Evolutionary conservation across 1,140 invertebrate genomes (phyloP).

Genomic region (Ceratoteleas bidentatus): DNA sequence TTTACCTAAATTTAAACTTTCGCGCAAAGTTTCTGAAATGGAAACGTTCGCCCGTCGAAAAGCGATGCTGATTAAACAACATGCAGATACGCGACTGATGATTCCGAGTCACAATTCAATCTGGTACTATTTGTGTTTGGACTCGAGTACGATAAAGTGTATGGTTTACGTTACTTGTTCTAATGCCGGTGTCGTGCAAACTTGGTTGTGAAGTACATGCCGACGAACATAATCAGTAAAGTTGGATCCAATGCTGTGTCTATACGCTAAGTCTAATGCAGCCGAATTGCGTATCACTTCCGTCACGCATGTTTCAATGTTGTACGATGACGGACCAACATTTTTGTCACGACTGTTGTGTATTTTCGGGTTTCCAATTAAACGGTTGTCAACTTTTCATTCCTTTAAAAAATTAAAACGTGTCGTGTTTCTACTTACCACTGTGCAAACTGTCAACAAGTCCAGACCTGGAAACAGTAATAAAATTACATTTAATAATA

Average conservation of each 20-base stretch:
- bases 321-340: too few species aligned
- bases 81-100: conserved; percentile 3
- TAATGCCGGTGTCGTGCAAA: conserved; percentile 40
- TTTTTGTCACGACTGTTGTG: too few species aligned
- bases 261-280: conserved; percentile 23
- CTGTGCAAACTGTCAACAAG: too few species aligned
- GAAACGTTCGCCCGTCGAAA: neutral
- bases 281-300: conserved; percentile 20
- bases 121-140: conserved; percentile 47
- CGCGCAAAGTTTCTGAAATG: too few species aligned
- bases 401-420: too few species aligned
- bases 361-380: too few species aligned
- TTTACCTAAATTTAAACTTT: too few species aligned
- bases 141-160: conserved; percentile 44
- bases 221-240: conserved; percentile 38
- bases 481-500: too few species aligned
- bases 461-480: too few species aligned
- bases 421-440: too few species aligned
- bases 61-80: neutral
- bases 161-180: conserved; percentile 30
- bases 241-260: conserved; percentile 27
- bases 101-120: conserved; percentile 43
- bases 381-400: too few species aligned
- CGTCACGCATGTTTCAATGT: conserved; percentile 23
- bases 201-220: conserved; percentile 40